These are phyloP conservation scores for Xanthorhoe spadicearia DNA, from an alignment of 2,888 invertebrate genomes.

Conservation along the genomic window DNA sequence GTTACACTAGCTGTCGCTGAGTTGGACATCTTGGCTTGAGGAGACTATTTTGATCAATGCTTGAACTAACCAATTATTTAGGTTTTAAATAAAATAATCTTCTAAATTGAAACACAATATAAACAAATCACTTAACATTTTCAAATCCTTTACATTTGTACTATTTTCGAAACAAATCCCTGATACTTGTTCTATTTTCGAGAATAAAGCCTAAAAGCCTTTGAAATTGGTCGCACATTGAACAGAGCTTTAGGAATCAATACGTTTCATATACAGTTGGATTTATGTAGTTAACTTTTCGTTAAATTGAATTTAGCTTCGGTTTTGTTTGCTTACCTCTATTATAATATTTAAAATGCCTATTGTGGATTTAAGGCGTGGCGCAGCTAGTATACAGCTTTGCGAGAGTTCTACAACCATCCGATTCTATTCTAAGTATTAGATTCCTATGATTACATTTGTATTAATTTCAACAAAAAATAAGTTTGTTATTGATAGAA, in stretches of 20 bases:
- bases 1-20: too few species aligned
- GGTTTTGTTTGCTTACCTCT: not conserved
- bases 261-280: conserved; percentile 4
- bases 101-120: not conserved
- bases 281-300: conserved; percentile 3
- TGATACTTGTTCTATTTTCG: conserved; percentile 20
- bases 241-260: conserved; percentile 22
- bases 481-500: too few species aligned
- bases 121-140: conserved; percentile 5
- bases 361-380: too few species aligned
- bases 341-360: not conserved
- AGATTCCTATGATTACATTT: too few species aligned
- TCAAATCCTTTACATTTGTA: conserved; percentile 9
- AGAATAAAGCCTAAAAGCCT: conserved; percentile 22
- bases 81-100: too few species aligned
- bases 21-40: too few species aligned
- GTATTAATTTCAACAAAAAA: too few species aligned
- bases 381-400: too few species aligned
- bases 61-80: too few species aligned
- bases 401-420: too few species aligned
- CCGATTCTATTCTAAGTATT: too few species aligned
- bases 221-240: conserved; percentile 22
- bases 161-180: conserved; percentile 18
- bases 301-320: not conserved
- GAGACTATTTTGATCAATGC: too few species aligned